Percentiles rank a stretch among this genome's conserved stretches.
phyloP scores from a whole-genome alignment of 2,888 invertebrate species.

The Laothoe populi region DNA sequence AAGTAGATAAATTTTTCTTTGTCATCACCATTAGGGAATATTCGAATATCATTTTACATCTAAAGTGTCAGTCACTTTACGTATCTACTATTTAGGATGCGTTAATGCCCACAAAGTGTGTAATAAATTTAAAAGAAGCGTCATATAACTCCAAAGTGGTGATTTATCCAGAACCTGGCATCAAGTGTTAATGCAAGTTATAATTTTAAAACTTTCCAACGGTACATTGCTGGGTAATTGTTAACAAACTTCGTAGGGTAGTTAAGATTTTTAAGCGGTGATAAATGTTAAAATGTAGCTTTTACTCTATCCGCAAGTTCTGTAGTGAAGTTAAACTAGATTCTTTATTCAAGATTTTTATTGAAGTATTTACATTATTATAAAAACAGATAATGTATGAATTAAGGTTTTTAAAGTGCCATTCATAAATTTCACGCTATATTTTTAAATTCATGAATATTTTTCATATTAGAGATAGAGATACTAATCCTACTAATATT shows the following conservation, averaged over 20 bases:
- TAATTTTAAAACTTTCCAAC: constrained; percentile 50
- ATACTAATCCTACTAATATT: too few relatives aligned
- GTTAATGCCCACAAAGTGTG: constrained; percentile 43
- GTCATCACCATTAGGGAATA: neutral
- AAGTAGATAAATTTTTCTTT: neutral
- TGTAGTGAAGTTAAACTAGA: neutral
- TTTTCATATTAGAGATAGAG: too few relatives aligned
- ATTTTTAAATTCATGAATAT: too few relatives aligned
- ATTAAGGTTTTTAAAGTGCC: too few relatives aligned
- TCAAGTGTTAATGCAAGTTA: constrained; percentile 53
- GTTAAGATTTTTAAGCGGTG: constrained; percentile 47
- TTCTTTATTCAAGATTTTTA: neutral
- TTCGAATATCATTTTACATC: neutral
- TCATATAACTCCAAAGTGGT: constrained; percentile 68
- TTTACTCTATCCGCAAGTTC: neutral
- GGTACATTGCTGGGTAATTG: constrained; percentile 46
- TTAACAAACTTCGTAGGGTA: constrained; percentile 58
- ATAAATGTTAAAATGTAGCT: constrained; percentile 26
- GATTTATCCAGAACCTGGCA: constrained; percentile 61
- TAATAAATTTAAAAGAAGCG: constrained; percentile 64
- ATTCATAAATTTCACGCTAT: too few relatives aligned
- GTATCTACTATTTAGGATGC: constrained; percentile 43
- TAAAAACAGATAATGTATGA: too few relatives aligned
- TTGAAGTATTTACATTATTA: too few relatives aligned
- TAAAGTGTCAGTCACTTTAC: constrained; percentile 2